phyloP scores from a whole-genome alignment of 2,797 vertebrate genomes.

The Poeciliopsis infans region DNA sequence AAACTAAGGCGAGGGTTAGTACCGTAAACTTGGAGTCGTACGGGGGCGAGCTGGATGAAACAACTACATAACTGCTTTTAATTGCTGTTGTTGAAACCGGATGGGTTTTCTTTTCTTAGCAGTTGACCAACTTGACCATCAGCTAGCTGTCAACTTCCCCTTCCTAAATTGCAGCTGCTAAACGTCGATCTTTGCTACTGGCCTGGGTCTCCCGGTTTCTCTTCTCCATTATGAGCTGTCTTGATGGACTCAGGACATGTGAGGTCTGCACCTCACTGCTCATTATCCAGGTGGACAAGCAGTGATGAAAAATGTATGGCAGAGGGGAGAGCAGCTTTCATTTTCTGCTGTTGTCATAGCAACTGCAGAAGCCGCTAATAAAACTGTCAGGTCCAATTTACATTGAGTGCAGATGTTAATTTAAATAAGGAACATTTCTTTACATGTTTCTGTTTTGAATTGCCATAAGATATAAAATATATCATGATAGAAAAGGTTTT shows the following conservation, averaged over 20 bases:
- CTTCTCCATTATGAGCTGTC: slow-evolving; percentile 49
- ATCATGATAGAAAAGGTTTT: not conserved
- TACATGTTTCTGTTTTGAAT: not conserved
- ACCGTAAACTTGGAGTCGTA: not conserved
- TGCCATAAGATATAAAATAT: not conserved
- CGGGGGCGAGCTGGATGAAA: not conserved
- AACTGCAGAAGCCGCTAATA: slow-evolving; percentile 47
- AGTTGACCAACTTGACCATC: no score
- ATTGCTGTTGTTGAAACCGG: not conserved
- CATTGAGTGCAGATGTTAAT: not conserved
- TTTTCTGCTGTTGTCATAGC: slow-evolving; percentile 28
- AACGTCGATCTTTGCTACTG: slow-evolving; percentile 4
- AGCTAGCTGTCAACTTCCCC: no score
- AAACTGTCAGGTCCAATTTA: slow-evolving; percentile 31
- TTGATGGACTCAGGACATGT: slow-evolving; percentile 38
- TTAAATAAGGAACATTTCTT: not conserved
- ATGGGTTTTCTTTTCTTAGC: not conserved
- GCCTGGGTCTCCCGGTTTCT: not conserved
- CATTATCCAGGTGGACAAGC: slow-evolving; percentile 51
- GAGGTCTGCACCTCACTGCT: slow-evolving; percentile 42
- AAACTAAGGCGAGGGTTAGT: not conserved
- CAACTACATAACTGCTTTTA: not conserved
- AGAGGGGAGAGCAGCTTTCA: slow-evolving; percentile 11
- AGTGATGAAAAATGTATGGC: slow-evolving; percentile 30
- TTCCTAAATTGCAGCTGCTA: not conserved